Evolutionary conservation across 2,113 vertebrate genomes (phyloP), one percentile per base, ranked within the genome.

Genomic region (Pseudopodoces humilis): DNA sequence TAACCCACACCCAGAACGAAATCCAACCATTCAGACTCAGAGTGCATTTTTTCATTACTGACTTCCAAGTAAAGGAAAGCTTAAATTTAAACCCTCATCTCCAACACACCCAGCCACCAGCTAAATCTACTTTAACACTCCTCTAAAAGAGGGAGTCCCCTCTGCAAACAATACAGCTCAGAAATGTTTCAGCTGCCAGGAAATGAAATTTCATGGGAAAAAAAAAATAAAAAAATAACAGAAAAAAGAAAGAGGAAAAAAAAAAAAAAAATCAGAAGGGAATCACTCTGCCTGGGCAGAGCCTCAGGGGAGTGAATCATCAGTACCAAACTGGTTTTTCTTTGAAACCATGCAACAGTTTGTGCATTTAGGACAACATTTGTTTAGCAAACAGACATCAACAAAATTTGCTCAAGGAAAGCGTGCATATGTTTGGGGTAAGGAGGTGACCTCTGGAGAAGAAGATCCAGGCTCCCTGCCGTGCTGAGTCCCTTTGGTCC

Each of bases 381-480:
- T 47, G 2, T 90, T 93, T 83, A 88, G 91, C 86, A 96, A 96
- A 92, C 91, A 91, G 83, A 86, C 44, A 0, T 74, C 88, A 96
- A 97, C 95, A 96, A 80, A 94, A 71, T 53, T 94, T 94, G 70
- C 85, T 85, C 28, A 24, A 76, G 92, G 65, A 60, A 84, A 85
- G 37, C 0, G 0, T 41, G 27, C 94, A 80, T 95, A 93, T 96
- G 92, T 64, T 49, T 76, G 75, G 62, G 78, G 65, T 41, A 44
- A 56, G 76, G 86, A 92, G 17, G 4, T 49, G 88, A 93, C 86
- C 95, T 56, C 83, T 41, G 15, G 3, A 49, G 82, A 23, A 17
- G 44, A 58, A 7, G 39, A 92, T 43, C 56, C 68, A 31, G 39
- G 50, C 76, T 74, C 43, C 6, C 11, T 1, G 9, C 28, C 22